Evolutionary conservation across 2,888 invertebrate genomes (phyloP).

Genomic region (Melangyna quadrimaculata): DNA sequence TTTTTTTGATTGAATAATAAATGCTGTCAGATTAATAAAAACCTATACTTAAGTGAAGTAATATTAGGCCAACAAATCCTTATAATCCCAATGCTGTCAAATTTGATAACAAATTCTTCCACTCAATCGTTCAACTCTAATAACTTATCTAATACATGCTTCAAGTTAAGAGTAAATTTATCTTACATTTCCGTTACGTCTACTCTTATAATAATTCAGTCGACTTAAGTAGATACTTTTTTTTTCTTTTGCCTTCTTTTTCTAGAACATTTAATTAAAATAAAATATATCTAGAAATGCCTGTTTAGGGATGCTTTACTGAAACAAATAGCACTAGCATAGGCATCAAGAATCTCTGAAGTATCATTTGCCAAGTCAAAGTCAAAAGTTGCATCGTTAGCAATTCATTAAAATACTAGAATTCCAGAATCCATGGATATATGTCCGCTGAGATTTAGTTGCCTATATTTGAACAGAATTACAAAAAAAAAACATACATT

Average conservation of each 20-base stretch:
- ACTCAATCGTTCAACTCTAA: slow-evolving; percentile 3
- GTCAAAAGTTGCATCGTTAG: slow-evolving; percentile 66
- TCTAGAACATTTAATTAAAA: slow-evolving; percentile 50
- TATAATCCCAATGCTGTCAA: neutral
- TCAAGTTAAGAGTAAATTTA: slow-evolving; percentile 10
- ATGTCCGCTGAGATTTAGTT: slow-evolving; percentile 55
- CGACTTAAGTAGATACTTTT: neutral
- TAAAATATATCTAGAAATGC: slow-evolving; percentile 33
- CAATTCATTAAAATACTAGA: slow-evolving; percentile 61
- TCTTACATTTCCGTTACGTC: neutral
- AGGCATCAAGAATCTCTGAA: slow-evolving; percentile 1
- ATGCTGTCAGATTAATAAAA: neutral
- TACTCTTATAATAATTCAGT: neutral
- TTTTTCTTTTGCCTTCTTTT: neutral
- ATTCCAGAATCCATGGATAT: slow-evolving; percentile 48
- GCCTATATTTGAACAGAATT: neutral
- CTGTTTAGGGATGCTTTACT: neutral
- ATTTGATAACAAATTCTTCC: neutral
- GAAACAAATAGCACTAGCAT: neutral
- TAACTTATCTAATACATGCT: slow-evolving; percentile 6
- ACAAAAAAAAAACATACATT: too few relatives aligned
- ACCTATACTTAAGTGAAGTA: neutral
- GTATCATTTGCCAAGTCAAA: slow-evolving; percentile 49
- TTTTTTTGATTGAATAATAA: neutral
- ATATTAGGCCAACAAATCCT: neutral